Conservation (phyloP, 2,113 vertebrate genomes). For the Sula dactylatra region DNA sequence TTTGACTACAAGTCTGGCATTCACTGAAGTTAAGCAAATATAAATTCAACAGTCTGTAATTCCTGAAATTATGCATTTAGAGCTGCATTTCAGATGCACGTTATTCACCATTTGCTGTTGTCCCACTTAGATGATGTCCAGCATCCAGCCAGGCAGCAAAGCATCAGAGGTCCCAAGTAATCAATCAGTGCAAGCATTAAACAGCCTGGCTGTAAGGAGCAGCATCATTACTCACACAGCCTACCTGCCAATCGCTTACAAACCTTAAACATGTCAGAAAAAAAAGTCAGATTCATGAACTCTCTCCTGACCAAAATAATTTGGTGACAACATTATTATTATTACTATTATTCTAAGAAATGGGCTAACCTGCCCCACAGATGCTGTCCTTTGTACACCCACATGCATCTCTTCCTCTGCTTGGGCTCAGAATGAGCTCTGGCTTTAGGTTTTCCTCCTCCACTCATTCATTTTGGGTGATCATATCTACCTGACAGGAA, state of each 20-base stretch:
- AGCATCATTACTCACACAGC: background rate
- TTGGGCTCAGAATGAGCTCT: background rate
- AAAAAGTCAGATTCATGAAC: background rate
- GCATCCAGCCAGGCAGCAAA: background rate
- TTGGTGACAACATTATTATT: background rate
- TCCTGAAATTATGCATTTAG: background rate
- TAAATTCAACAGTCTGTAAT: background rate
- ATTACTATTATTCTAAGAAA: background rate
- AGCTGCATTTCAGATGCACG: background rate
- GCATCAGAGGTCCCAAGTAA: background rate
- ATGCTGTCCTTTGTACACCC: background rate
- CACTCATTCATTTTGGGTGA: background rate
- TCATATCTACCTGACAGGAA: background rate
- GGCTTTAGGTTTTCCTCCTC: background rate
- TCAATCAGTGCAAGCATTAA: fast-evolving
- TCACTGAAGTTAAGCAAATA: background rate
- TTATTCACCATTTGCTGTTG: background rate
- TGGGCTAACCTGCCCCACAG: background rate
- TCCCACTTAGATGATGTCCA: background rate
- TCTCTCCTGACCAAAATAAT: background rate
- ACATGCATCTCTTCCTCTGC: background rate
- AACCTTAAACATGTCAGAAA: background rate
- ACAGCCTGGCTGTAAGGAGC: background rate
- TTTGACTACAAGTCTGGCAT: background rate
- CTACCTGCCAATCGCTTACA: background rate